Conservation (phyloP, 1,140 invertebrate species). For the Nasonia vitripennis region DNA sequence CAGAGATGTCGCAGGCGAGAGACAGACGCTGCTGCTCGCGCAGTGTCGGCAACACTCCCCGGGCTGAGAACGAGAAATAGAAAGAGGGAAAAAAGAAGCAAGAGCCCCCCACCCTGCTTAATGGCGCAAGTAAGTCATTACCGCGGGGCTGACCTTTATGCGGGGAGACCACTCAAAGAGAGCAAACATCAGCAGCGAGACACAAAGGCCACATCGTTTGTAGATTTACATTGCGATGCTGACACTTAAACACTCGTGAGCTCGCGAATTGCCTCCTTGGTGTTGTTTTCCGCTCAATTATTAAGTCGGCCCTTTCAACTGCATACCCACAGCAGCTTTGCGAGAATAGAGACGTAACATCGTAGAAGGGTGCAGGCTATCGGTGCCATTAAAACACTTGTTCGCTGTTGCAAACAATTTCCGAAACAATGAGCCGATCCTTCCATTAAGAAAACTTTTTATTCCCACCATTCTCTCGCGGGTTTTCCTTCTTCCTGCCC, state of each 20-base stretch:
- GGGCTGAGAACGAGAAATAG: neutral
- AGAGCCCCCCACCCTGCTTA: conserved; percentile 1
- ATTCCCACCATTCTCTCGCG: too few relatives aligned
- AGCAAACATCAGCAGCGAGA: neutral
- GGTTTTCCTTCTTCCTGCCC: neutral
- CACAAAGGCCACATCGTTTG: conserved; percentile 20
- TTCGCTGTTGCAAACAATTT: too few relatives aligned
- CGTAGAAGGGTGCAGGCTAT: too few relatives aligned
- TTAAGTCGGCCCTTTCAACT: too few relatives aligned
- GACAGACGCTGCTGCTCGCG: neutral
- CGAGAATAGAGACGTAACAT: neutral
- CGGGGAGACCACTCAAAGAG: neutral
- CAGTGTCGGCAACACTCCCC: neutral
- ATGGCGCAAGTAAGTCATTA: conserved; percentile 42
- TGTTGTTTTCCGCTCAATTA: neutral
- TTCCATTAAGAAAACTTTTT: neutral
- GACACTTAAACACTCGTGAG: neutral
- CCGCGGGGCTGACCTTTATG: conserved; percentile 12
- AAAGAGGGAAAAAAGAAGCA: neutral
- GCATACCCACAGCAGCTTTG: too few relatives aligned
- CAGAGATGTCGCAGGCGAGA: neutral
- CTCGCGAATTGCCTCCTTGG: neutral
- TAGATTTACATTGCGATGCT: conserved; percentile 17
- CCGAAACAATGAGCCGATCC: too few relatives aligned
- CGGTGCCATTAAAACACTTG: too few relatives aligned